phyloP scores from a whole-genome alignment of 2,888 invertebrate genomes.

The Drosophila mulleri region DNA sequence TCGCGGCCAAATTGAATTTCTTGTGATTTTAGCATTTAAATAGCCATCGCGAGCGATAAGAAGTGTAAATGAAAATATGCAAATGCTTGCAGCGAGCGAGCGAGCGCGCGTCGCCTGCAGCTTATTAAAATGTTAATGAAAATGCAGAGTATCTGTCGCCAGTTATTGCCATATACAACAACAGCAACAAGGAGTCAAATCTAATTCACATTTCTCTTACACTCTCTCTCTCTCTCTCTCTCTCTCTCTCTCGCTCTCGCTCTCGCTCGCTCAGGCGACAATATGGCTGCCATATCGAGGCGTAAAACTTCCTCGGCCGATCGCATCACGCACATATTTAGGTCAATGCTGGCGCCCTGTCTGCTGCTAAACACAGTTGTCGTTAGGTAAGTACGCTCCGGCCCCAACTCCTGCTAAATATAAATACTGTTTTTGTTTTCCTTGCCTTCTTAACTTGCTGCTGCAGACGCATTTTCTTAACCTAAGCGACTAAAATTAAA shows the following conservation, averaged over 20 bases:
- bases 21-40: constrained; percentile 73
- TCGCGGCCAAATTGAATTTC: constrained; percentile 64
- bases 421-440: constrained; percentile 6
- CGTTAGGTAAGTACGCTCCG: constrained; percentile 80
- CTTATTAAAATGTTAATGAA: constrained; percentile 70
- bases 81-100: constrained; percentile 45
- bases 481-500: constrained; percentile 69
- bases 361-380: constrained; percentile 84
- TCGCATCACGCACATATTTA: constrained; percentile 85
- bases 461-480: constrained; percentile 81
- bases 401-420: neutral
- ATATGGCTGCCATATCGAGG: constrained; percentile 95
- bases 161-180: constrained; percentile 29
- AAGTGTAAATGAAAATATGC: constrained; percentile 78
- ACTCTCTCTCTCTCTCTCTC: constrained; percentile 7
- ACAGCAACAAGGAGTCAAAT: constrained; percentile 31
- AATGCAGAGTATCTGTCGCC: constrained; percentile 44
- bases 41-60: constrained; percentile 65
- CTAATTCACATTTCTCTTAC: constrained; percentile 51
- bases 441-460: constrained; percentile 30
- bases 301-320: constrained; percentile 88
- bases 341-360: constrained; percentile 85
- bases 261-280: constrained; percentile 89
- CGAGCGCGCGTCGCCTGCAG: constrained; percentile 50
- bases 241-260: neutral